A percentile compares a stretch with the other conserved stretches of the same genome.
Evolutionary conservation across 2,113 vertebrate genomes (phyloP).

Genomic region (Aphelocoma coerulescens): DNA sequence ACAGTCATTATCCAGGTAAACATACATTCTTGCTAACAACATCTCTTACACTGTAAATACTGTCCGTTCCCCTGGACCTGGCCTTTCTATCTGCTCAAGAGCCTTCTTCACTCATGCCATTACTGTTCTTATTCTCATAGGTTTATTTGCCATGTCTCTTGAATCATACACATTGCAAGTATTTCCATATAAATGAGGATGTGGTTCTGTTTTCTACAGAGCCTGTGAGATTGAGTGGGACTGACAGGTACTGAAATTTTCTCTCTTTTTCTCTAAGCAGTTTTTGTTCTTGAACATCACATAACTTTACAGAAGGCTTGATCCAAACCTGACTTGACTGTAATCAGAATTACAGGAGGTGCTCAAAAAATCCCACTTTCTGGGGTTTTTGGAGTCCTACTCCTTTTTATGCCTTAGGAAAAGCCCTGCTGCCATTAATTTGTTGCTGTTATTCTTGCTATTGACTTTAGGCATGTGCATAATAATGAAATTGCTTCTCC

Average conservation of each 20-base stretch:
- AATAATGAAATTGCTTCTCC: background rate
- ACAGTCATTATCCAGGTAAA: background rate
- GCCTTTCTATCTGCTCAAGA: background rate
- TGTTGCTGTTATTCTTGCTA: background rate
- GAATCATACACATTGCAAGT: background rate
- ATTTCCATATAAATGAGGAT: background rate
- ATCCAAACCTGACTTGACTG: background rate
- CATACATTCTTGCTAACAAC: background rate
- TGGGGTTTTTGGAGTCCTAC: background rate
- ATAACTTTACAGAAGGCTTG: background rate
- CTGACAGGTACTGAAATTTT: background rate
- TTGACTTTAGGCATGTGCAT: background rate
- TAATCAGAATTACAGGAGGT: background rate
- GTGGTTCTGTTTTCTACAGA: background rate
- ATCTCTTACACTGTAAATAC: background rate
- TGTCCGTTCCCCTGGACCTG: background rate
- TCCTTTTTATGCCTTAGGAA: background rate
- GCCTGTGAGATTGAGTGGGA: background rate
- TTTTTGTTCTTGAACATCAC: background rate
- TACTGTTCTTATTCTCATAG: background rate
- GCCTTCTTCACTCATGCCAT: background rate
- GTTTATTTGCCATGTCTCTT: accelerated
- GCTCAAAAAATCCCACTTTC: background rate
- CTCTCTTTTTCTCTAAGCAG: background rate
- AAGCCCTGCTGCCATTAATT: background rate